Evolutionary conservation across 2,113 vertebrate genomes (phyloP).

Genomic region (Typhlomys cinereus): DNA sequence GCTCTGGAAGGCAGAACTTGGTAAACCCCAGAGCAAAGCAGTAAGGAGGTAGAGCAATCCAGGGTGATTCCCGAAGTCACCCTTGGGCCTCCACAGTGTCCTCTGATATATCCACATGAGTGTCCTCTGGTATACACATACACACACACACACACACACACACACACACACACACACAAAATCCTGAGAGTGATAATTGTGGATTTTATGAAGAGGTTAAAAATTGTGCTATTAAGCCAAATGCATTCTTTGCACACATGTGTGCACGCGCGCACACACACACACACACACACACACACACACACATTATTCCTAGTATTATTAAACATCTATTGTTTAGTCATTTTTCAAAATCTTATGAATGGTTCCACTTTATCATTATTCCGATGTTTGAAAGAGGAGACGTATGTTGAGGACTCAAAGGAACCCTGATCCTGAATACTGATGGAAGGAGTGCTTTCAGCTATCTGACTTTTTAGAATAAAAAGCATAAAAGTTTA

Average conservation of each 20-base stretch:
- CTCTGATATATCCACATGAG: no score
- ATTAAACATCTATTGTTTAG: background rate
- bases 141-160: no score
- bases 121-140: background rate
- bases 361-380: background rate
- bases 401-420: background rate
- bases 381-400: background rate
- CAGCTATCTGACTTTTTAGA: background rate
- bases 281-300: no score
- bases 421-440: background rate
- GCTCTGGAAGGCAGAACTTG: no score
- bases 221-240: conserved; percentile 24
- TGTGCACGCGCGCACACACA: no score
- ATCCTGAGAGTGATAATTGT: background rate
- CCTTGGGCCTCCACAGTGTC: no score
- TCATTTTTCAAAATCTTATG: conserved; percentile 21
- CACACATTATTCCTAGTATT: no score
- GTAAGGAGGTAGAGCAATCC: no score
- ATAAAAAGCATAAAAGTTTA: background rate
- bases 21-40: no score
- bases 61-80: no score
- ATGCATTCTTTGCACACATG: background rate
- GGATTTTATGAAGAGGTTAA: background rate
- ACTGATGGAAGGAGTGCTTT: background rate
- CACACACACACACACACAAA: background rate